Evolutionary conservation across 2,113 vertebrate genomes (phyloP).

Genomic region (Azemiops feae): DNA sequence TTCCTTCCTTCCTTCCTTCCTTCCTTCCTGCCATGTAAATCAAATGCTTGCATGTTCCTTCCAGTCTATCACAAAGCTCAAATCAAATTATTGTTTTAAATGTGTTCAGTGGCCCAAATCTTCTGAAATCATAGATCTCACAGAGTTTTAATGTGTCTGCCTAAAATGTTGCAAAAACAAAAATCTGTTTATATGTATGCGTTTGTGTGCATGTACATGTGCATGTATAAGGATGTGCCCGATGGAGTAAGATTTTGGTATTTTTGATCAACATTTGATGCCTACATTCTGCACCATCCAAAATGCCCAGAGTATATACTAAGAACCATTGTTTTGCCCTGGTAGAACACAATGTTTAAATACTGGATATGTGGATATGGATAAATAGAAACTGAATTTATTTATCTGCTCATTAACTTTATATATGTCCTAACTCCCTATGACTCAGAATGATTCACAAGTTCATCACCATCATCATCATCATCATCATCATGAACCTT

Average conservation of each 20-base stretch:
- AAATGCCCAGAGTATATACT: neutral
- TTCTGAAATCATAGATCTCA: neutral
- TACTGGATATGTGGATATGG: neutral
- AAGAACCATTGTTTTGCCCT: neutral
- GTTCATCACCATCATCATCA: too few relatives aligned
- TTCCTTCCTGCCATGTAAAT: neutral
- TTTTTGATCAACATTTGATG: neutral
- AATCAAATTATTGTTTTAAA: neutral
- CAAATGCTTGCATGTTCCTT: neutral
- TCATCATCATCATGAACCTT: too few relatives aligned
- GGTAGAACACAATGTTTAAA: neutral
- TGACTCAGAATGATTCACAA: neutral
- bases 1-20: neutral
- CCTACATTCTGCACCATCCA: neutral
- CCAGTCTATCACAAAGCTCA: neutral
- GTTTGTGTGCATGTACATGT: neutral
- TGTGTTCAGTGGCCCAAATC: neutral
- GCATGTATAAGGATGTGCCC: neutral
- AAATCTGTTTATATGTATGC: neutral
- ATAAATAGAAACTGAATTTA: neutral
- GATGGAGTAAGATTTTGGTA: neutral
- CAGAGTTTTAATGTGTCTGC: neutral
- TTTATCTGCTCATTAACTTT: neutral
- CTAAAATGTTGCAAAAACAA: neutral
- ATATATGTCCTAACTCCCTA: neutral